A percentile compares a stretch with the other conserved stretches of the same genome.
phyloP scores from a whole-genome alignment of 2,113 vertebrate genomes.

The rat (Rattus norvegicus) region DNA sequence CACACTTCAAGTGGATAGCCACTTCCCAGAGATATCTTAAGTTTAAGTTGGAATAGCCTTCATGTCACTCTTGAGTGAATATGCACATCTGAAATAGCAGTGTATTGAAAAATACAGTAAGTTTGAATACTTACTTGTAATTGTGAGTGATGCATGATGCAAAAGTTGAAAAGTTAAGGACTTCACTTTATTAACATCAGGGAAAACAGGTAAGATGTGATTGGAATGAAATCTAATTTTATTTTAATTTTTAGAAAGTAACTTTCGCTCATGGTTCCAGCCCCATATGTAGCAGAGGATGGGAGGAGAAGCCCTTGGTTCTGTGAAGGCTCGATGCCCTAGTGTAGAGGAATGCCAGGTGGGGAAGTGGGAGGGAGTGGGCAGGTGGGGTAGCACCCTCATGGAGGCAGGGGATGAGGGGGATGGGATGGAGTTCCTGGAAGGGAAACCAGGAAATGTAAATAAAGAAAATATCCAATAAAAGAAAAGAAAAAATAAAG shows the following conservation, averaged over 20 bases:
- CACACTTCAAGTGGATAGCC: neutral
- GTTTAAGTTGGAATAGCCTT: neutral
- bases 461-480: too few species aligned
- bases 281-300: too few species aligned
- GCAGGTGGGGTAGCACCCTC: too few species aligned
- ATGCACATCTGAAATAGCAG: neutral
- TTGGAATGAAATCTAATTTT: neutral
- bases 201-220: constrained; percentile 10
- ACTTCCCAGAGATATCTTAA: neutral
- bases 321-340: too few species aligned
- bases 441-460: too few species aligned
- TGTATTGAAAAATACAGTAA: neutral
- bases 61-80: neutral
- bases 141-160: neutral
- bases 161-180: constrained; percentile 39
- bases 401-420: too few species aligned
- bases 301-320: too few species aligned
- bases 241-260: neutral
- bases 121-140: neutral
- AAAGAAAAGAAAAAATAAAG: neutral
- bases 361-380: too few species aligned
- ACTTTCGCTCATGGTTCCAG: neutral
- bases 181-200: neutral
- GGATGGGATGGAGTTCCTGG: too few species aligned
- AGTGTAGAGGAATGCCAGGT: too few species aligned